These are phyloP conservation scores for Onychomys leucogaster DNA, from an alignment of 2,797 vertebrate genomes.

Conservation along the genomic window DNA sequence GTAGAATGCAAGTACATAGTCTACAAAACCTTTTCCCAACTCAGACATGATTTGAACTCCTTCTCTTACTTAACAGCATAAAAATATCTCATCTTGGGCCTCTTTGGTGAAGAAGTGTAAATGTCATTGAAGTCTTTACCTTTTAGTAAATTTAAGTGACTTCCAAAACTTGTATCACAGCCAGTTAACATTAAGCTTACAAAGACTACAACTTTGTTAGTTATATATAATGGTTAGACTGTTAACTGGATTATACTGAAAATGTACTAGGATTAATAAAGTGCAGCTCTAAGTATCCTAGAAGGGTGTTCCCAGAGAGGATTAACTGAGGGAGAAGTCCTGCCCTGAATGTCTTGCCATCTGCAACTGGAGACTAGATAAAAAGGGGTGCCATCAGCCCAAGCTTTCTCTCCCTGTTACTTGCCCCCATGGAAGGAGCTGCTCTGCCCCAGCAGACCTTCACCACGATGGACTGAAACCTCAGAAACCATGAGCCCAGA, in stretches of 20 bases:
- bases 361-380: too few relatives aligned
- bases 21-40: neutral
- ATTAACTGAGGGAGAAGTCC: neutral
- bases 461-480: neutral
- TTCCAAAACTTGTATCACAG: conserved; percentile 14
- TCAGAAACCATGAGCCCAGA: neutral
- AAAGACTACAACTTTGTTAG: neutral
- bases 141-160: conserved; percentile 59
- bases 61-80: conserved; percentile 20
- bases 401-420: neutral
- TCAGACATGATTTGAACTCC: neutral
- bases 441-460: neutral
- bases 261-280: neutral
- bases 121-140: conserved; percentile 25
- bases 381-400: too few relatives aligned
- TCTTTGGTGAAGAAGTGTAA: conserved; percentile 47
- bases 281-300: neutral
- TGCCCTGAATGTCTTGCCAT: neutral
- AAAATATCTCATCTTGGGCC: conserved; percentile 1
- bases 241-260: neutral
- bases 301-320: neutral
- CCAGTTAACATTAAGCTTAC: conserved; percentile 21
- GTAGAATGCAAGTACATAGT: neutral
- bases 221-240: neutral
- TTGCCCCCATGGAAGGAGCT: neutral